These are phyloP conservation scores for Ectemnius cavifrons DNA, from an alignment of 2,888 invertebrate genomes.

Conservation along the genomic window DNA sequence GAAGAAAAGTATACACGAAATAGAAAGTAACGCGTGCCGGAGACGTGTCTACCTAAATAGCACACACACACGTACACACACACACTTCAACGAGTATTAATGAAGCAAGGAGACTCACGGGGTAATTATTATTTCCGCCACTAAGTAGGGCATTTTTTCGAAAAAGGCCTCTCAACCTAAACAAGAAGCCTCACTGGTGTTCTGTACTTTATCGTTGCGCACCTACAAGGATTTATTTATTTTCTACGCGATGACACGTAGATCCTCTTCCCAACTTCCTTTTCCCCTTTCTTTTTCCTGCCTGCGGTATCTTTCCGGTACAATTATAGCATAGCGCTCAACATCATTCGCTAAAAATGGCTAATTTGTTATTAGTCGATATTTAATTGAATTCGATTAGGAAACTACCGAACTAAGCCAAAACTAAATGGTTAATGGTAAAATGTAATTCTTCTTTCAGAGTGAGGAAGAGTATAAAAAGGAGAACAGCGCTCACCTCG, in stretches of 20 bases:
- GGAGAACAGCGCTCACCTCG: too few species aligned
- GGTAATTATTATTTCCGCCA: slow-evolving; percentile 67
- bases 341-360: slow-evolving; percentile 4
- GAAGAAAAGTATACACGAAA: too few species aligned
- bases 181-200: slow-evolving; percentile 51
- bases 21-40: too few species aligned
- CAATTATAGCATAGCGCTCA: not conserved
- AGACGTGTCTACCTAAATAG: too few species aligned
- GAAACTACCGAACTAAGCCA: not conserved
- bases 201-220: slow-evolving; percentile 70
- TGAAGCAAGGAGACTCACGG: too few species aligned
- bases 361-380: not conserved
- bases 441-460: too few species aligned
- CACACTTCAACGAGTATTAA: too few species aligned
- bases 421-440: not conserved
- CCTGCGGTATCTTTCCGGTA: not conserved
- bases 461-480: too few species aligned
- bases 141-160: slow-evolving; percentile 66
- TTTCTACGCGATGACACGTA: slow-evolving; percentile 60
- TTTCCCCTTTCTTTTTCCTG: slow-evolving; percentile 2
- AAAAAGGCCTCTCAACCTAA: slow-evolving; percentile 47
- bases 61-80: too few species aligned
- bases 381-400: not conserved
- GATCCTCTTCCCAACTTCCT: slow-evolving; percentile 44
- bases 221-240: slow-evolving; percentile 69